phyloP scores from a whole-genome alignment of 2,113 vertebrate species.

The Casuarius casuarius region DNA sequence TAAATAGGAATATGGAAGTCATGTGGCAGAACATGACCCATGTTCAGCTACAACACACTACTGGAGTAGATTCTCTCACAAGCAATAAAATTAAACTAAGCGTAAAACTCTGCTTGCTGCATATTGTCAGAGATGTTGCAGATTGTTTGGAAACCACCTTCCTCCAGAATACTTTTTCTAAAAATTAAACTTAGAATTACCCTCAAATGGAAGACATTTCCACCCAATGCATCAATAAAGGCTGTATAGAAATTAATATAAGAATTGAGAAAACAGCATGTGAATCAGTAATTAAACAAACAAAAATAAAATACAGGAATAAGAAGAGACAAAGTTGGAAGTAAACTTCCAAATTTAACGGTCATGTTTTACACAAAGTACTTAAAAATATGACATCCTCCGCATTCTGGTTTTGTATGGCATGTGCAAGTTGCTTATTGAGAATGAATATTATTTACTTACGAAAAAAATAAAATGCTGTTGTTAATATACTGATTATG shows the following conservation, averaged over 20 bases:
- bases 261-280: background rate
- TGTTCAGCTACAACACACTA: rapidly evolving
- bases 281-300: background rate
- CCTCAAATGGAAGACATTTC: background rate
- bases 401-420: background rate
- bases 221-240: background rate
- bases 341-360: rapidly evolving
- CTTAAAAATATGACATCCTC: background rate
- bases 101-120: background rate
- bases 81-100: background rate
- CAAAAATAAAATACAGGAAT: background rate
- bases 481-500: background rate
- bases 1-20: background rate
- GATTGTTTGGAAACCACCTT: background rate
- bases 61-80: background rate
- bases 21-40: background rate
- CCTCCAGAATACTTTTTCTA: background rate
- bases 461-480: background rate
- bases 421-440: background rate
- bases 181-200: background rate
- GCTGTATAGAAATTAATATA: background rate
- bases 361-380: background rate
- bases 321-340: background rate
- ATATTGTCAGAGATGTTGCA: background rate
- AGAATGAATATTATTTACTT: background rate